Conservation (phyloP, 2,113 vertebrate species). For the Bolborhynchus lineola region DNA sequence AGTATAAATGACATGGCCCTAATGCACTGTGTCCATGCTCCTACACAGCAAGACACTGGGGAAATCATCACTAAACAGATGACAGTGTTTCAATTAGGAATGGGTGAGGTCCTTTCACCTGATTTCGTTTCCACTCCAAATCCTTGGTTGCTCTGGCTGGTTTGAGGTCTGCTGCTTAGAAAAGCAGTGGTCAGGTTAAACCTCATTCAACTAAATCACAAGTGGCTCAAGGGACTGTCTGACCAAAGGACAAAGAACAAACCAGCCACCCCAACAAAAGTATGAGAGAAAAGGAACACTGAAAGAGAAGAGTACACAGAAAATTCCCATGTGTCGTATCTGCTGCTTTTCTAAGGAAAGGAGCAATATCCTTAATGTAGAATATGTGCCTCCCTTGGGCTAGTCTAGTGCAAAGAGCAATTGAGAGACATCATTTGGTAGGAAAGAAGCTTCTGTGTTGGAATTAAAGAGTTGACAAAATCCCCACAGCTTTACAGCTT, state of each 20-base stretch:
- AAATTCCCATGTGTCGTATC: background rate
- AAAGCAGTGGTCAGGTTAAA: background rate
- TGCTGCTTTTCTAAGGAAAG: slow-evolving; percentile 18
- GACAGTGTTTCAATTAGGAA: background rate
- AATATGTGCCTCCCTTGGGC: slow-evolving; percentile 44
- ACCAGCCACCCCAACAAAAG: background rate
- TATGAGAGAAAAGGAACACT: background rate
- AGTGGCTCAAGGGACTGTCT: background rate
- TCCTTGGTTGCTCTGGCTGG: background rate
- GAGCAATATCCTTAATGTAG: slow-evolving; percentile 27
- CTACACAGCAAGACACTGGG: background rate
- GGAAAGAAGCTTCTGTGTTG: background rate
- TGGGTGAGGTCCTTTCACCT: background rate
- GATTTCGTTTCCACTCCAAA: background rate
- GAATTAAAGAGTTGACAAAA: slow-evolving; percentile 59
- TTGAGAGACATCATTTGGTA: slow-evolving; percentile 36
- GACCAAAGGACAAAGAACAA: background rate
- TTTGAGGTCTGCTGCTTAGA: background rate
- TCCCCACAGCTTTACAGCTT: slow-evolving; percentile 46
- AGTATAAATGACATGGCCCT: background rate
- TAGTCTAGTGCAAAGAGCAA: slow-evolving; percentile 48
- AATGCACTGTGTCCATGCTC: background rate
- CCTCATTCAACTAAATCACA: background rate
- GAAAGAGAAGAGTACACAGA: background rate
- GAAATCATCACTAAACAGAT: slow-evolving; percentile 5